Evolutionary conservation across 2,888 invertebrate species (phyloP).

Genomic region (Drosophila rubida): DNA sequence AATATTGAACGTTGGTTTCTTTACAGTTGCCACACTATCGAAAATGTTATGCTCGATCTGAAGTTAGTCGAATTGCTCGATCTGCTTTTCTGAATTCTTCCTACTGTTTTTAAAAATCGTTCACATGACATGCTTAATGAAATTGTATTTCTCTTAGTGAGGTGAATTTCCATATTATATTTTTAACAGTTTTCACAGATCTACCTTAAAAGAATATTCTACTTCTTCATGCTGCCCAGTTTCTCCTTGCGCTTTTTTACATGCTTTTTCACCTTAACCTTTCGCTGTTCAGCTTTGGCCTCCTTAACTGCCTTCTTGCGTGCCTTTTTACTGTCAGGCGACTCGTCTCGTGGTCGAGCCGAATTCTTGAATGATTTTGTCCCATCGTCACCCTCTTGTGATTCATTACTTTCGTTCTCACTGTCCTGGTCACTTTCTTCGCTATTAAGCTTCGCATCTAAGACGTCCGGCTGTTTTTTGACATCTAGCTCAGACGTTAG

Average conservation of each 20-base stretch:
- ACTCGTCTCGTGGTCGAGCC: slow-evolving; percentile 91
- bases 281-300: slow-evolving; percentile 94
- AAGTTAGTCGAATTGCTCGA: too few relatives aligned
- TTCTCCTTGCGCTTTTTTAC: slow-evolving; percentile 95
- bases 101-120: background rate
- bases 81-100: too few relatives aligned
- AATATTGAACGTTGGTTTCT: background rate
- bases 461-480: slow-evolving; percentile 89
- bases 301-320: slow-evolving; percentile 96
- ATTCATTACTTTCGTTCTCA: slow-evolving; percentile 42
- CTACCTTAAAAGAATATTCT: slow-evolving; percentile 15
- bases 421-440: slow-evolving; percentile 41
- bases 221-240: slow-evolving; percentile 84
- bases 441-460: slow-evolving; percentile 58
- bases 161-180: background rate
- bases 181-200: slow-evolving; percentile 1
- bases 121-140: background rate
- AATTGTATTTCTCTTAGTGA: background rate
- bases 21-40: background rate
- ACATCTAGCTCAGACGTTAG: slow-evolving; percentile 92
- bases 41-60: too few relatives aligned
- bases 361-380: slow-evolving; percentile 87
- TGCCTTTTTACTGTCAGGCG: slow-evolving; percentile 91
- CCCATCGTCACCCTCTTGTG: slow-evolving; percentile 61
- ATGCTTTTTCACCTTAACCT: slow-evolving; percentile 96